Evolutionary conservation across 2,113 vertebrate genomes (phyloP).

Genomic region (Kryptolebias marmoratus): DNA sequence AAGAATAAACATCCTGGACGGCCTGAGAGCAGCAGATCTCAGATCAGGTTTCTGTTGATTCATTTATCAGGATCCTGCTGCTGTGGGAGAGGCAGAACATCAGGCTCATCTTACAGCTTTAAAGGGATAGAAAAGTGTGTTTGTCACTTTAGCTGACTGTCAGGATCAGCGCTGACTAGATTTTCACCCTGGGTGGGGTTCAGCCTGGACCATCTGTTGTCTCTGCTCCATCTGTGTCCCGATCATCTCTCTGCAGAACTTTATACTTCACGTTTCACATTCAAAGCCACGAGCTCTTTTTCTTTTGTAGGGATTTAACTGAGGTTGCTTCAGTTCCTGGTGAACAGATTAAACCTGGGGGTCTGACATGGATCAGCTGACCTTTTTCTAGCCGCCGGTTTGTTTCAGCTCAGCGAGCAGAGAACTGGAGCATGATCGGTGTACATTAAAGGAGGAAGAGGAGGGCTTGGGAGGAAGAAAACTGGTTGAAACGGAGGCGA

Average conservation of each 20-base stretch:
- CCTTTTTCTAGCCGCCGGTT: constrained; percentile 11
- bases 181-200: background rate
- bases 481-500: background rate
- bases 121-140: background rate
- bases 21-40: constrained; percentile 5
- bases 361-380: background rate
- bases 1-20: background rate
- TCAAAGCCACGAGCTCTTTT: too few species aligned
- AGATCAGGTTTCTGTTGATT: constrained; percentile 47
- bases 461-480: background rate
- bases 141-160: background rate
- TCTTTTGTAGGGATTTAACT: too few species aligned
- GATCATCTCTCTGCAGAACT: background rate
- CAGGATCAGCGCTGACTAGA: background rate
- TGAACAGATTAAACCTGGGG: background rate
- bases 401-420: constrained; percentile 34
- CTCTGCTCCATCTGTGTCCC: constrained; percentile 2
- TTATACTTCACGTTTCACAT: too few species aligned
- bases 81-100: background rate
- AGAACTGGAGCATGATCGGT: constrained; percentile 48
- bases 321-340: background rate
- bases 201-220: constrained; percentile 17
- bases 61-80: constrained; percentile 40
- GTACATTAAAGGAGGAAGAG: background rate
- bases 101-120: constrained; percentile 19